These are phyloP conservation scores for Xiphydria camelus DNA, from an alignment of 2,888 invertebrate species.

Conservation along the genomic window DNA sequence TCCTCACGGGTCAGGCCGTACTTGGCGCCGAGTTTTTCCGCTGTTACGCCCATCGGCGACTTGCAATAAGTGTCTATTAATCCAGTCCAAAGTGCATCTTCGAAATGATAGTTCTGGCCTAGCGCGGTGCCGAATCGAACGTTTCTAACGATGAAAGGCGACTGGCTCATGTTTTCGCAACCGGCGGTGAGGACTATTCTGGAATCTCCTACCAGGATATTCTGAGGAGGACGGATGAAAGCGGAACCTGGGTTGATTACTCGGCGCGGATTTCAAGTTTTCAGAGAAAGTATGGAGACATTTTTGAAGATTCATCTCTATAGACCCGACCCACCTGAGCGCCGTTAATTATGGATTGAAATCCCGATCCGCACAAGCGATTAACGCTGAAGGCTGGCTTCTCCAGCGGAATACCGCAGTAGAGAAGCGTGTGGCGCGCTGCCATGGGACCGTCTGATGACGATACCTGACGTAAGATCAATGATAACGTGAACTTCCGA, in stretches of 20 bases:
- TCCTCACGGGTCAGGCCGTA: conserved; percentile 80
- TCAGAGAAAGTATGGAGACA: too few relatives aligned
- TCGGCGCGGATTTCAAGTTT: too few relatives aligned
- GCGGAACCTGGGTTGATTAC: too few relatives aligned
- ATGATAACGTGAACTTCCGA: not conserved
- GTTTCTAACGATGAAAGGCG: conserved; percentile 83
- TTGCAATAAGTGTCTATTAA: conserved; percentile 88
- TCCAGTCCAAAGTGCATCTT: conserved; percentile 89
- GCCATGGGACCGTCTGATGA: conserved; percentile 82
- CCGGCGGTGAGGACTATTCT: conserved; percentile 90
- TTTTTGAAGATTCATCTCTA: not conserved
- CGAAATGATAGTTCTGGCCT: conserved; percentile 76
- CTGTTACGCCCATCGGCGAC: conserved; percentile 94
- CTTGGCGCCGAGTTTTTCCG: conserved; percentile 89
- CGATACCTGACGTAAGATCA: conserved; percentile 26
- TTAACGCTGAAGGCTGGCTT: conserved; percentile 87
- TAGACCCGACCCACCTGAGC: conserved; percentile 69
- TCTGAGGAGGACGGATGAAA: too few relatives aligned
- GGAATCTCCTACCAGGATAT: conserved; percentile 82
- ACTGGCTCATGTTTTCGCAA: conserved; percentile 93
- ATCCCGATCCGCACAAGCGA: conserved; percentile 95
- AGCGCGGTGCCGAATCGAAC: conserved; percentile 87
- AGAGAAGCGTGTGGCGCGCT: conserved; percentile 85
- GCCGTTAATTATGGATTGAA: conserved; percentile 90
- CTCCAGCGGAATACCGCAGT: conserved; percentile 82